Conservation (phyloP, 2,888 invertebrate species). For the Dichetophora obliterata region DNA sequence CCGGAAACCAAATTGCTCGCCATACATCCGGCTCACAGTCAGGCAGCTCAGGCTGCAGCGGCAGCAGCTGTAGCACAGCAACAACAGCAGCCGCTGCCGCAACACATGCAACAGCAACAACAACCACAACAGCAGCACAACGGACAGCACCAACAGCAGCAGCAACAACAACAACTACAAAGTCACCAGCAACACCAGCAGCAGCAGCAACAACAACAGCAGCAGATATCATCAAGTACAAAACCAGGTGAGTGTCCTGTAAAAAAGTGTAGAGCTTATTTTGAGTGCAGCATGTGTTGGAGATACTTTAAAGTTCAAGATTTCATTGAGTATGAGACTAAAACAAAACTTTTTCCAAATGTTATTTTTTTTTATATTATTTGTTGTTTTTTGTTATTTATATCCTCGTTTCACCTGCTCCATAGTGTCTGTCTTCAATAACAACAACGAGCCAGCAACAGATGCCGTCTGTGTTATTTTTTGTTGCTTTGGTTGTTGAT, state of each 20-base stretch:
- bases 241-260: slow-evolving; percentile 65
- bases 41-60: slow-evolving; percentile 52
- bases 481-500: background rate
- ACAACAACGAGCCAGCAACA: background rate
- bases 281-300: no score
- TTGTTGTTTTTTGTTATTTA: no score
- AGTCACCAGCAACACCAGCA: slow-evolving; percentile 54
- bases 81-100: slow-evolving; percentile 53
- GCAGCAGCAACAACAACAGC: slow-evolving; percentile 58
- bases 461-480: background rate
- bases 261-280: background rate
- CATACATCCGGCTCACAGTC: slow-evolving; percentile 66
- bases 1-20: slow-evolving; percentile 70
- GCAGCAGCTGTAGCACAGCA: slow-evolving; percentile 58
- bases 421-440: background rate
- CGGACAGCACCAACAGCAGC: slow-evolving; percentile 56
- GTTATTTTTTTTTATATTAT: background rate
- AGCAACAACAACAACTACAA: slow-evolving; percentile 59
- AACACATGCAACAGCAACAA: slow-evolving; percentile 59
- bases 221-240: slow-evolving; percentile 60
- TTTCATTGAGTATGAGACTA: background rate
- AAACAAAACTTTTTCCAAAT: background rate
- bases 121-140: slow-evolving; percentile 56
- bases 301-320: background rate
- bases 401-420: background rate